phyloP scores from a whole-genome alignment of 2,113 vertebrate species.

The Natator depressus region DNA sequence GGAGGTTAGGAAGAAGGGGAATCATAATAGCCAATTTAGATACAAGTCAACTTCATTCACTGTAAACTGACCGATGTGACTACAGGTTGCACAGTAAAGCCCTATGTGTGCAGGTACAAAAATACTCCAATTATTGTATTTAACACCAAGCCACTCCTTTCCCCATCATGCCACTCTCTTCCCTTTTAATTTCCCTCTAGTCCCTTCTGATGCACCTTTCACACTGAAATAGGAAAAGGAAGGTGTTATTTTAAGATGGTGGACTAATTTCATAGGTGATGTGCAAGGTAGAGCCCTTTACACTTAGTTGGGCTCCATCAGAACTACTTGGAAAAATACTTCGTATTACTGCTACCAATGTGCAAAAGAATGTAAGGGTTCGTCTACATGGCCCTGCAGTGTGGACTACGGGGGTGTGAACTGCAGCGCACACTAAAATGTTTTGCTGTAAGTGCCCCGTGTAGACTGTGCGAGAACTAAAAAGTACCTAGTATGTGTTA shows the following conservation, averaged over 20 bases:
- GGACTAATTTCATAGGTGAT: background rate
- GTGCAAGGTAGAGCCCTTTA: background rate
- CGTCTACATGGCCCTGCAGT: background rate
- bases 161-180: background rate
- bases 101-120: background rate
- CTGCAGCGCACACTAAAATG: background rate
- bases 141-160: background rate
- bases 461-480: background rate
- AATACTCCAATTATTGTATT: background rate
- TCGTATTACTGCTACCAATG: background rate
- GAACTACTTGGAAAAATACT: background rate
- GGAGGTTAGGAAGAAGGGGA: background rate
- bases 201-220: background rate
- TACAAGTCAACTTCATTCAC: background rate
- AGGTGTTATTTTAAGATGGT: background rate
- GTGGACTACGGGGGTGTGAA: background rate
- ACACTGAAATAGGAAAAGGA: background rate
- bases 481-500: background rate
- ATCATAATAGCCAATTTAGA: rapidly evolving
- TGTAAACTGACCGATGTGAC: background rate
- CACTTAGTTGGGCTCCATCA: background rate
- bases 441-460: background rate
- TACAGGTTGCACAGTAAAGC: background rate
- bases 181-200: background rate
- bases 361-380: background rate